Evolutionary conservation across 1,140 invertebrate species (phyloP), one percentile per base, ranked within the genome.

Genomic region (Drosophila ohnishii): DNA sequence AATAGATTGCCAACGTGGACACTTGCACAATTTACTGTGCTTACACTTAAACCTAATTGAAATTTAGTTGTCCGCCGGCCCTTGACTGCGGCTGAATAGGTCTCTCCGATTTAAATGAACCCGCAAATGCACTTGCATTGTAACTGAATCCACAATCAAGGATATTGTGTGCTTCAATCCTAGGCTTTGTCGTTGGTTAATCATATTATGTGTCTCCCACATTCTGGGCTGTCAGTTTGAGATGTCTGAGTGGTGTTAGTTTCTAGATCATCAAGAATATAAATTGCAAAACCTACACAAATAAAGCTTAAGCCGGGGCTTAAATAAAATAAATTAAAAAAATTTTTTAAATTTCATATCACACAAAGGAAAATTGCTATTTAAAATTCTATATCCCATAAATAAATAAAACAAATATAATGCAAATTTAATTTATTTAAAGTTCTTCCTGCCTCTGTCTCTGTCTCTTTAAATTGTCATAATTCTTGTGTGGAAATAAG

Each of bases 11-110:
- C 73, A 64, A 67, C 60, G 72, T 75, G 72, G 71, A 64, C 69
- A 81, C 67, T 71, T 56, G 45, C 47, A 48, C 65, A 87, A 75
- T 83, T 78, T 78, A 70, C 67, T 66, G 61, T 75, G 67, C 77
- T 75, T 69, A 81, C 69, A 85, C 78, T 85, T 76, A 76, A 76
- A 47, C 59, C 25, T 87, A 87, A 87, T 87, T 88, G 83, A 89
- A 89, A 87, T 87, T 89, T 87, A 87, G 76, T 88, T 88, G 58
- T 56, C 37, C 67, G 56, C 40, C 39, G 32, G 19, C 51, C 30
- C 16, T 34, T 28, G 25, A 13, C 45, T 25, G n/a, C 25, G 45
- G 13, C 13, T 47, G 45, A 28, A 4, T 47, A n/a, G 45, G 13
- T 47, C n/a, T 37, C 40, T n/a, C 35, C 22, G 22, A 48, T 67